Conservation (phyloP, 2,797 vertebrate species). For the Sebastes kiyomatsui region DNA sequence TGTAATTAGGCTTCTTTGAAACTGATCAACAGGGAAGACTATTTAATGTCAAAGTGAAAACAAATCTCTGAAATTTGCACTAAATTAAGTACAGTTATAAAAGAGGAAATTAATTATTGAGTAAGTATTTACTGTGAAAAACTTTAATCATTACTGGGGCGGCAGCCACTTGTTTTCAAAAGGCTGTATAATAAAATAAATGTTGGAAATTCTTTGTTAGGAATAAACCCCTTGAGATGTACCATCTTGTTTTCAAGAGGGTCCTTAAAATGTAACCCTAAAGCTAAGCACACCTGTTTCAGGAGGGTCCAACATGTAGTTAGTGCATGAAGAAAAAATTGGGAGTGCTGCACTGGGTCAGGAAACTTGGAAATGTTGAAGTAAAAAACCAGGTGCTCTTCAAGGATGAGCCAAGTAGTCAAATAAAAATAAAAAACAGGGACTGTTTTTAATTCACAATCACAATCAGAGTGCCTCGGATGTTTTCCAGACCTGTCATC, state of each 20-base stretch:
- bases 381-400: no score
- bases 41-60: slow-evolving; percentile 7
- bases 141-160: not conserved
- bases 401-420: no score
- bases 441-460: no score
- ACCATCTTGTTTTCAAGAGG: not conserved
- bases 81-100: slow-evolving; percentile 2
- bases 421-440: no score
- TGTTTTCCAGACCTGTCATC: no score
- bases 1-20: slow-evolving; percentile 22
- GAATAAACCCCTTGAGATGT: not conserved
- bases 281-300: not conserved
- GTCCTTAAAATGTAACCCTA: not conserved
- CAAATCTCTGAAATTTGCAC: slow-evolving; percentile 9
- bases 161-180: not conserved
- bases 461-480: no score
- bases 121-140: not conserved
- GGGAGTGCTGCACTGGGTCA: no score
- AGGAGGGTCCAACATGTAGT: not conserved
- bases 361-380: no score
- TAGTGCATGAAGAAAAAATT: no score
- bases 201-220: not conserved
- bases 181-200: not conserved
- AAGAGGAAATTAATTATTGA: not conserved
- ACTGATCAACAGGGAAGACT: not conserved